Base-by-base conservation (phyloP, 2,797 vertebrate species). In the Schizothorax lantsangensis region DNA sequence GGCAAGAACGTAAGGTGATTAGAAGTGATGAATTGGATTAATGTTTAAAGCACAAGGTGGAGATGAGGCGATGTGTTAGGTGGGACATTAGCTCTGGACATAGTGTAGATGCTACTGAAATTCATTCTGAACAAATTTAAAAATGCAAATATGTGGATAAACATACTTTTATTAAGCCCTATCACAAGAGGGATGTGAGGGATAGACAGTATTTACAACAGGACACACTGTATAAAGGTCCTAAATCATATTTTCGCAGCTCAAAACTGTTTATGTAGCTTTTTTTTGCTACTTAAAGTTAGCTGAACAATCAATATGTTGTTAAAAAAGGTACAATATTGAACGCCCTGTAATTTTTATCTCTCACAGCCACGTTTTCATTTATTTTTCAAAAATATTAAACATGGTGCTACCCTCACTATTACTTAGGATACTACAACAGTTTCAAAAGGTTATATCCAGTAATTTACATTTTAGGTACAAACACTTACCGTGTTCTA, bases 1-100 rank as follows among this genome's bases (percentile, higher is more conserved):
- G 88, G 89, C 89, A 90, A 23, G 12, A 62, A 92, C 91, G 91
- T 92, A 92, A 91, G 86, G 91, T 90, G 92, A 93, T 94, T 93
- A 89, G 88, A 93, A 88, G 90, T 89, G 88, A 89, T 69, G 64
- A 83, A 89, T 86, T 86, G 87, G 91, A 94, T 93, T 91, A 92
- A 92, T 94, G 89, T 81, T 91, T 90, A 86, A 88, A 43, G 71
- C 40, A 66, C 15, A 33, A 12, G 23, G 43, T 52, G 21, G 21
- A 43, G 23, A 57, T 66, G 26, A 64, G 57, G 30, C 0, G 11
- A 36, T 36, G 54, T 36, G 54, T 19, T 49, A 47, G 71, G 26
- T 59, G 49, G 21, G 69, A 45, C 52, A 83, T n/a, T 59, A 45
- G 11, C 5, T 47, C 40, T 83, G n/a, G 81, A 45, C 5, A 57